Percentiles rank a stretch among this genome's conserved stretches.
Evolutionary conservation across 2,888 invertebrate species (phyloP).

Genomic region (Zaprionus obscuricornis): DNA sequence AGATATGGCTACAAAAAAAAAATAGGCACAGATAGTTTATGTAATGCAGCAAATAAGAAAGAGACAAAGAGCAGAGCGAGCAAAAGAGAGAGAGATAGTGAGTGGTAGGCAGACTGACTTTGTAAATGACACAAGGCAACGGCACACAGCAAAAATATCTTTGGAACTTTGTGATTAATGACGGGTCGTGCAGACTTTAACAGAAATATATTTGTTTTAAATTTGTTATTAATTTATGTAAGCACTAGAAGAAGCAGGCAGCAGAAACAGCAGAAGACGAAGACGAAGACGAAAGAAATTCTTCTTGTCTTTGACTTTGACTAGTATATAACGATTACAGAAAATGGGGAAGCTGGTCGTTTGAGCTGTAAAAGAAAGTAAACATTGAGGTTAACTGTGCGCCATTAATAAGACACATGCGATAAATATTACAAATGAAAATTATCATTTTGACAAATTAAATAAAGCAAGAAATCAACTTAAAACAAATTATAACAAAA

Average conservation of each 20-base stretch:
- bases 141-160: constrained; percentile 53
- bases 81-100: not conserved
- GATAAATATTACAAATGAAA: too few relatives aligned
- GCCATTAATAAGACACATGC: too few relatives aligned
- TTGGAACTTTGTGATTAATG: constrained; percentile 62
- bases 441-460: too few relatives aligned
- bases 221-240: constrained; percentile 73
- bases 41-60: constrained; percentile 14
- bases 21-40: constrained; percentile 41
- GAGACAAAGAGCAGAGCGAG: not conserved
- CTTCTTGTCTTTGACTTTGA: not conserved
- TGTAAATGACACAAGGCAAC: constrained; percentile 66
- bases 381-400: too few relatives aligned
- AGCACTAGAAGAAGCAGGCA: constrained; percentile 20
- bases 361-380: too few relatives aligned
- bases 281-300: not conserved
- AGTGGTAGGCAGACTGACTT: constrained; percentile 10
- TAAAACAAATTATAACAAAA: too few relatives aligned
- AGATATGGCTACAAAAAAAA: constrained; percentile 27
- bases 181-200: constrained; percentile 64
- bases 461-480: too few relatives aligned
- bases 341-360: too few relatives aligned
- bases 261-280: constrained; percentile 16
- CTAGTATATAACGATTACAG: too few relatives aligned
- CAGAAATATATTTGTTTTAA: constrained; percentile 73